Evolutionary conservation across 2,797 vertebrate genomes (phyloP).

Genomic region (Picus viridis): DNA sequence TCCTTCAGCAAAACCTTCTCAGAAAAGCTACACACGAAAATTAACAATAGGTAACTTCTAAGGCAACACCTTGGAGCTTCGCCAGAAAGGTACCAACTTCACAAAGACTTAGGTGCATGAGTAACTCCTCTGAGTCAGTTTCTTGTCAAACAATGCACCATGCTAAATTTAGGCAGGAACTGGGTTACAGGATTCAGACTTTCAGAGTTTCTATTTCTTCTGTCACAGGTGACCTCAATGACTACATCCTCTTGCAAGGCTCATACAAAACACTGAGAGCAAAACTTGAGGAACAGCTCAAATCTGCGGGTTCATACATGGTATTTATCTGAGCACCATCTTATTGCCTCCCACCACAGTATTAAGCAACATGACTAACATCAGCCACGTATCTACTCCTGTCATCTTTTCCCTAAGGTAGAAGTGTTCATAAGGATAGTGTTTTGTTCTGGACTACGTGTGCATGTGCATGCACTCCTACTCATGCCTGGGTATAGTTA

Average conservation of each 20-base stretch:
- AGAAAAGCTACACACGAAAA: neutral
- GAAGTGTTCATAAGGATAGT: neutral
- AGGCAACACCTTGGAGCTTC: neutral
- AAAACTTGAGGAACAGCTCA: neutral
- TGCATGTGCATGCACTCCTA: neutral
- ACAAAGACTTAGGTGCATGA: slow-evolving; percentile 10
- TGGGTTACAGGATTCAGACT: slow-evolving; percentile 19
- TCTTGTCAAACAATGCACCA: neutral
- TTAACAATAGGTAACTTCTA: slow-evolving; percentile 19
- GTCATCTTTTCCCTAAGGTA: slow-evolving; percentile 23
- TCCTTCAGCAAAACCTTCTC: slow-evolving; percentile 2
- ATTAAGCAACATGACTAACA: slow-evolving; percentile 48
- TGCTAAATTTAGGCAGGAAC: slow-evolving; percentile 51
- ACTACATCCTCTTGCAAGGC: neutral
- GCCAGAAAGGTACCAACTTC: slow-evolving; percentile 12
- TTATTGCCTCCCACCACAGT: slow-evolving; percentile 12
- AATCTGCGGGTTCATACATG: neutral
- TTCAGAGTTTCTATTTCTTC: neutral
- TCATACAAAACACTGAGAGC: neutral
- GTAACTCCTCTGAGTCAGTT: slow-evolving; percentile 57
- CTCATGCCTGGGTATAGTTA: neutral
- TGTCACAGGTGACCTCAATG: neutral
- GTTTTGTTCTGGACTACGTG: neutral
- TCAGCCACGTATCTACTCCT: slow-evolving; percentile 24
- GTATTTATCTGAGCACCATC: slow-evolving; percentile 34